These are phyloP conservation scores for Hypotaenidia okinawae DNA, from an alignment of 2,797 vertebrate species.

Conservation along the genomic window DNA sequence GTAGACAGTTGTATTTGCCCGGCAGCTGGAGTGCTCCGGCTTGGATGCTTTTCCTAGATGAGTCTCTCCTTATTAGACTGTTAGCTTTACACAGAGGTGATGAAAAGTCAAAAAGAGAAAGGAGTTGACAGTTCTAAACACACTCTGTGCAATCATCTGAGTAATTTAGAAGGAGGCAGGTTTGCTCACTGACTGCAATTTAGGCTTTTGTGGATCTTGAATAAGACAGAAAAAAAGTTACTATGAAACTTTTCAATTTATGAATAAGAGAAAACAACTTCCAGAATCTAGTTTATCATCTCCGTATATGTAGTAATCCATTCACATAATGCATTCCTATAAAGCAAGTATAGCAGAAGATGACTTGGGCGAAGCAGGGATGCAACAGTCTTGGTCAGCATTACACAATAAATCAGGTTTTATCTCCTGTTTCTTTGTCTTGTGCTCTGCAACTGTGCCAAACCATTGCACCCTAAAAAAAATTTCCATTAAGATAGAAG, in stretches of 20 bases:
- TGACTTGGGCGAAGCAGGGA: neutral
- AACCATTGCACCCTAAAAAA: neutral
- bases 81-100: neutral
- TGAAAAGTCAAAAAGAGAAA: neutral
- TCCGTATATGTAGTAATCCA: neutral
- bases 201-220: neutral
- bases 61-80: neutral
- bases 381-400: neutral
- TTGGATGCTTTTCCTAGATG: neutral
- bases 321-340: neutral
- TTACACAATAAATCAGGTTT: conserved; percentile 1
- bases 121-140: neutral
- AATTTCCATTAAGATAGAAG: neutral
- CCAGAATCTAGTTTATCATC: neutral
- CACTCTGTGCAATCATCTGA: neutral
- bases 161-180: neutral
- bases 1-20: neutral
- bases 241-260: neutral
- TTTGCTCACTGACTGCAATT: neutral
- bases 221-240: neutral
- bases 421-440: neutral
- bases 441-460: conserved; percentile 20
- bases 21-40: neutral
- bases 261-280: neutral
- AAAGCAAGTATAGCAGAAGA: neutral